Base-by-base conservation (phyloP, 2,888 invertebrate genomes). In the Drosophila multiciliata region DNA sequence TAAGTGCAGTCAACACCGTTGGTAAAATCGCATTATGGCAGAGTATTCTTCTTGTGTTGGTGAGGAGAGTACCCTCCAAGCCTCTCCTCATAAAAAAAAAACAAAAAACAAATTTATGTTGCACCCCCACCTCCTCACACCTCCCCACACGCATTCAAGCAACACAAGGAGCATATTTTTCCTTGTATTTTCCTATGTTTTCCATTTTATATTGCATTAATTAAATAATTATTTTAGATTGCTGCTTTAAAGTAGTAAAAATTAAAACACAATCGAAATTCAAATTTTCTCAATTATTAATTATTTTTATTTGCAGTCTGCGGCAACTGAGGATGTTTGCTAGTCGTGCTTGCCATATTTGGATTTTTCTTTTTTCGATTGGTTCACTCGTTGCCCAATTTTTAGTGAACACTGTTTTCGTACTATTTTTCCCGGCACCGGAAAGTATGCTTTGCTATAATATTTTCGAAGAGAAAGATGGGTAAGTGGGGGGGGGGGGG, bases 21-120 rank as follows among this genome's bases (percentile, higher is more conserved):
- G 72, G 66, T 49, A 49, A 79, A 83, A 83, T 83, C 75, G 78
- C 78, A 86, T 83, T 86, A 85, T 83, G 69, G 66, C 70, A 53
- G 40, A 55, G 62, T 52, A 77, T 79, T 73, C n/a, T 17, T 55
- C 1, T 23, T 36, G 12, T 54, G 23, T 54, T 32, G 45, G 45
- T 23, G 15, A 23, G 45, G 45, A 23, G 45, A 23, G 15, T 15
- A 15, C 45, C 23, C 23, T 15, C 7, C 23, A 23, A 8, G 5
- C 40, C 40, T 40, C 33, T 26, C 12, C 8, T 45, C 55, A 1
- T 23, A 1, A 1, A 23, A 23, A 23, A 23, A 23, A 23, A 23
- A 23, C 12, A 23, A 20, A 29, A 54, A 62, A 55, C 59, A 66
- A 50, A 60, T 53, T 76, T 61, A 71, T 66, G 60, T 55, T 63